Percentiles rank a stretch among this genome's conserved stretches.
These are phyloP conservation scores for Drosophila merina DNA, from an alignment of 2,888 invertebrate species.

Conservation along the genomic window DNA sequence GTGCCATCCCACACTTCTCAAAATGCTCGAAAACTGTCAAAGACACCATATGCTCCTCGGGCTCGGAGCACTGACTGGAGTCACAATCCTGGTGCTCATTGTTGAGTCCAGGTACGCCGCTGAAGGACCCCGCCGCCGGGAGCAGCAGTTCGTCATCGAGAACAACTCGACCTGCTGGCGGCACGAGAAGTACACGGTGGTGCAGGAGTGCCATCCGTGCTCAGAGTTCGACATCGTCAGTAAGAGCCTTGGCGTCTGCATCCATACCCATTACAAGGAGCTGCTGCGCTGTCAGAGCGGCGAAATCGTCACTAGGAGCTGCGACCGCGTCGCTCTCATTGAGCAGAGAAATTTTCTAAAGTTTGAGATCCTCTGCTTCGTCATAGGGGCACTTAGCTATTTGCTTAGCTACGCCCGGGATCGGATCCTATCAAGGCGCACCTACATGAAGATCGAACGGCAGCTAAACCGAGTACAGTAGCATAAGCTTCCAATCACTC, in stretches of 20 bases:
- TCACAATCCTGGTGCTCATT: constrained; percentile 92
- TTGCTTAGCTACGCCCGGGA: constrained; percentile 80
- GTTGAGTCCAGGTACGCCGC: constrained; percentile 88
- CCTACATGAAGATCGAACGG: constrained; percentile 79
- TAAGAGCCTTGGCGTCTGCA: constrained; percentile 92
- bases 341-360: constrained; percentile 90
- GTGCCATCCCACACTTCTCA: background rate
- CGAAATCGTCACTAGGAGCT: constrained; percentile 92
- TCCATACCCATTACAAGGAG: constrained; percentile 93
- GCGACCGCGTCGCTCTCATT: constrained; percentile 92
- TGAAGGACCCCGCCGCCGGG: constrained; percentile 62
- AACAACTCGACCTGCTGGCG: constrained; percentile 92
- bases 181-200: constrained; percentile 88
- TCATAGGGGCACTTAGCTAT: constrained; percentile 76
- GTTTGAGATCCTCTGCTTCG: constrained; percentile 79
- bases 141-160: constrained; percentile 87
- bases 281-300: constrained; percentile 92
- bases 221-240: constrained; percentile 93
- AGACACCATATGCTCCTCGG: constrained; percentile 93
- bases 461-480: constrained; percentile 80
- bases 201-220: constrained; percentile 93
- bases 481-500: constrained; percentile 8
- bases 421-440: constrained; percentile 74
- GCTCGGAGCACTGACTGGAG: constrained; percentile 90
- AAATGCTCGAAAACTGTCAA: constrained; percentile 93